Evolutionary conservation across 2,797 vertebrate genomes (phyloP), one percentile per base, ranked within the genome.

Genomic region (Rhinella marina): DNA sequence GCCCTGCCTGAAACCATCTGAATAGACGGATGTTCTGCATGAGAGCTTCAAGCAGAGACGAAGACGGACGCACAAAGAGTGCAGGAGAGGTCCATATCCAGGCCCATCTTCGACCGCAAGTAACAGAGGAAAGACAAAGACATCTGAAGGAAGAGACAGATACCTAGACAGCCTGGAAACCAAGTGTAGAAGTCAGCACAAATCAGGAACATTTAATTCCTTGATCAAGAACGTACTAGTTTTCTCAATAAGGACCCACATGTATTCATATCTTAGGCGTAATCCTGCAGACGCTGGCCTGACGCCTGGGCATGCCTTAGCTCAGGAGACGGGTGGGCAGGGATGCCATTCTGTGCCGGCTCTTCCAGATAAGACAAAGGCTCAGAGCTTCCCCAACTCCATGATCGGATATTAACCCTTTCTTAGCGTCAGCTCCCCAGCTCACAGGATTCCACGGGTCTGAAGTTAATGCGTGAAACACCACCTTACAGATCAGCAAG

Each of bases 301-400:
- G 57, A 68, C 59, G 82, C 82, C 82, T 57, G 66, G 68, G 56
- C 56, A 76, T 62, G 54, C 68, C 64, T 82, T 21, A 27, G 62
- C 80, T 68, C 62, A 82, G 81, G 48, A 70, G 81, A 61, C 59
- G 41, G 21, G 29, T 66, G 52, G 59, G 59, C 80, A 82, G 61
- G 12, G 59, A 68, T 70, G 62, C 81, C 62, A 70, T 41, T 21
- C 62, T 66, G 81, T 68, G 81, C 81, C 81, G 27, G 80, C 48
- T 29, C 76, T 79, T 75, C 23, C 25, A 59, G 50, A 78, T 81
- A 59, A 59, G 32, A 82, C 79, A 81, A 64, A 64, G 16, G 25
- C 52, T 9, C n/a, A 5, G 54, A 57, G 25, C 77, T 57, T 78
- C 50, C 52, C 41, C 0, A n/a, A 77, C 73, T 54, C 11, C 76